Conservation (phyloP, 2,797 vertebrate species). For the Basileuterus tristriatus region DNA sequence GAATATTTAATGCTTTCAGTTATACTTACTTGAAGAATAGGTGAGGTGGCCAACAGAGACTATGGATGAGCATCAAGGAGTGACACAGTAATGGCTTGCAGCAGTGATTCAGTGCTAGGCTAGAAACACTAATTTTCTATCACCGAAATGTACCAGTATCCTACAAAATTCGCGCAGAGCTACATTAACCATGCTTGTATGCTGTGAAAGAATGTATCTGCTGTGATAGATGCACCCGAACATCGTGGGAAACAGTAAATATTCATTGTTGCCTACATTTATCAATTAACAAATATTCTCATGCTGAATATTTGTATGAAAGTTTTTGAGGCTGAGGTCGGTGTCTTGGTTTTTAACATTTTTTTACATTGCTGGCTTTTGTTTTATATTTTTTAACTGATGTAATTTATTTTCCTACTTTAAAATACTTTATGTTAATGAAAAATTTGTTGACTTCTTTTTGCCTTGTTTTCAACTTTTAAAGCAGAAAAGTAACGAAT, state of each 20-base stretch:
- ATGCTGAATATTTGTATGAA: not conserved
- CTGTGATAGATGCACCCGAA: not conserved
- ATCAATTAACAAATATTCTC: not conserved
- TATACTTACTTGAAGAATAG: not conserved
- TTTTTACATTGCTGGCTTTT: not conserved
- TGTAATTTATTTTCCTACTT: not conserved
- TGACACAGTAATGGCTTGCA: not conserved
- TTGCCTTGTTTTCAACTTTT: not conserved
- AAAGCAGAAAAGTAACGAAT: not conserved
- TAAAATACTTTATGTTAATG: not conserved
- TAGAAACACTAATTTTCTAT: not conserved
- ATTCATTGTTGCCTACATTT: not conserved
- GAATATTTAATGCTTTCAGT: not conserved
- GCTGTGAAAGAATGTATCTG: fast-evolving
- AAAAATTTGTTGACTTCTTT: not conserved
- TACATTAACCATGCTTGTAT: not conserved
- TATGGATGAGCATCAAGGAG: not conserved
- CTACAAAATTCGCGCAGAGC: not conserved
- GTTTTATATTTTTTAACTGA: not conserved
- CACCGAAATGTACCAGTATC: not conserved
- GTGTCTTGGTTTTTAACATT: not conserved
- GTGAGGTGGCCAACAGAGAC: not conserved
- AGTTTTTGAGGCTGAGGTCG: not conserved
- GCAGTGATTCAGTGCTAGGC: not conserved
- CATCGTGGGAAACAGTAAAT: not conserved